Evolutionary conservation across 2,888 invertebrate genomes (phyloP).

Genomic region (Thecophora atra): DNA sequence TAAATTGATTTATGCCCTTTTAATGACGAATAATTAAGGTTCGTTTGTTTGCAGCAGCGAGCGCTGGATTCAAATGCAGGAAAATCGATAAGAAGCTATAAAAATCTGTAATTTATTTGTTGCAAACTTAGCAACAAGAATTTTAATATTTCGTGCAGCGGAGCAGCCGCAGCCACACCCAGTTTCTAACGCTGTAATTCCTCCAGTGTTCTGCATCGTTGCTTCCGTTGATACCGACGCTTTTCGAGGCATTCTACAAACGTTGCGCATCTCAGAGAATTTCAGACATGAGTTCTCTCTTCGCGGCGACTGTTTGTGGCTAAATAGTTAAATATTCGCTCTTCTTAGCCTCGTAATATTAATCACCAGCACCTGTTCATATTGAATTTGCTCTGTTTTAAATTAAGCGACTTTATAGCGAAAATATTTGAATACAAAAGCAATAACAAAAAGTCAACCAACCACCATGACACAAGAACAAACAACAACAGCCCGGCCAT

Average conservation of each 20-base stretch:
- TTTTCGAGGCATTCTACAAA: too few relatives aligned
- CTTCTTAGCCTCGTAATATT: too few relatives aligned
- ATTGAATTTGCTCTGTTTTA: neutral
- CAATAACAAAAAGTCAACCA: neutral
- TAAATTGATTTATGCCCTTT: conserved; percentile 1
- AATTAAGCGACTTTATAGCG: neutral
- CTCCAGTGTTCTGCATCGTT: too few relatives aligned
- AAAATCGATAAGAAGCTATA: too few relatives aligned
- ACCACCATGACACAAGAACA: conserved; percentile 1
- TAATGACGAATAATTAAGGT: conserved; percentile 3
- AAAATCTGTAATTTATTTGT: neutral
- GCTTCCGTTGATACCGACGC: too few relatives aligned
- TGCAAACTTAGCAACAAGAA: neutral
- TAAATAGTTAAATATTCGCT: too few relatives aligned
- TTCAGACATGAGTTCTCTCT: neutral
- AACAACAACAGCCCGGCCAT: neutral
- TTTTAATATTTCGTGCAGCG: neutral
- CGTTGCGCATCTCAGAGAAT: too few relatives aligned
- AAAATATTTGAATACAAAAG: conserved; percentile 6
- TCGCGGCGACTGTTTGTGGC: too few relatives aligned
- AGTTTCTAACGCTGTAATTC: neutral
- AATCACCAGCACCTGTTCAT: neutral
- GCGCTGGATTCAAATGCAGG: too few relatives aligned
- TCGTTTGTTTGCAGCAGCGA: too few relatives aligned
- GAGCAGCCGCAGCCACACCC: conserved; percentile 2